These are phyloP conservation scores for Acleris holmiana DNA, from an alignment of 2,888 invertebrate species.

Conservation along the genomic window DNA sequence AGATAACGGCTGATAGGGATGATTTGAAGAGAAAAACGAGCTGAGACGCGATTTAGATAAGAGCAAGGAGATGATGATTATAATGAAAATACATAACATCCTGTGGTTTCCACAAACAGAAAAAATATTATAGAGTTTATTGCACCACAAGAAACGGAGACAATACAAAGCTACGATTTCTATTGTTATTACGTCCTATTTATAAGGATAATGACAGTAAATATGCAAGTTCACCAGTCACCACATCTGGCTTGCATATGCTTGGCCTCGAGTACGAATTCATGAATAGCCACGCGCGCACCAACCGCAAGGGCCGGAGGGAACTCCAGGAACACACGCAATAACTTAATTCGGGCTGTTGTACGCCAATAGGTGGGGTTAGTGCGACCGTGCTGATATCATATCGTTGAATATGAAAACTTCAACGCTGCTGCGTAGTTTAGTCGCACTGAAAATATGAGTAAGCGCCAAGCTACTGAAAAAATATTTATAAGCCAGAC, in stretches of 20 bases:
- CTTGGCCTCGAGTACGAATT: neutral
- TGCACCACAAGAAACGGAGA: no score
- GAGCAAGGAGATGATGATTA: no score
- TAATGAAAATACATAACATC: no score
- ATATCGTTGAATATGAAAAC: neutral
- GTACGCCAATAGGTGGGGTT: neutral
- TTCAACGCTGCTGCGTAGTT: constrained; percentile 4
- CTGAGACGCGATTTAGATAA: no score
- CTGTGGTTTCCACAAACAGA: no score
- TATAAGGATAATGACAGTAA: neutral
- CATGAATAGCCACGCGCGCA: neutral
- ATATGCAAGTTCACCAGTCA: neutral
- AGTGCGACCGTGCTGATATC: neutral
- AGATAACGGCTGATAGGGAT: no score
- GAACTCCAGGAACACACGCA: neutral
- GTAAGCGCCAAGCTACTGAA: constrained; percentile 4
- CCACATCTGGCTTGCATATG: neutral
- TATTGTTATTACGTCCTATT: no score
- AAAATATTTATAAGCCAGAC: constrained; percentile 22
- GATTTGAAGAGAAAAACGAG: no score
- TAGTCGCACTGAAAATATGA: neutral
- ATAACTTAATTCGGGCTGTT: neutral
- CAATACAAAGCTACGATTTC: no score
- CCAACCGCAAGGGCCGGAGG: neutral
- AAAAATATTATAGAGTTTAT: no score